Base-by-base conservation (phyloP, 2,797 vertebrate genomes). In the Numenius phaeopus region DNA sequence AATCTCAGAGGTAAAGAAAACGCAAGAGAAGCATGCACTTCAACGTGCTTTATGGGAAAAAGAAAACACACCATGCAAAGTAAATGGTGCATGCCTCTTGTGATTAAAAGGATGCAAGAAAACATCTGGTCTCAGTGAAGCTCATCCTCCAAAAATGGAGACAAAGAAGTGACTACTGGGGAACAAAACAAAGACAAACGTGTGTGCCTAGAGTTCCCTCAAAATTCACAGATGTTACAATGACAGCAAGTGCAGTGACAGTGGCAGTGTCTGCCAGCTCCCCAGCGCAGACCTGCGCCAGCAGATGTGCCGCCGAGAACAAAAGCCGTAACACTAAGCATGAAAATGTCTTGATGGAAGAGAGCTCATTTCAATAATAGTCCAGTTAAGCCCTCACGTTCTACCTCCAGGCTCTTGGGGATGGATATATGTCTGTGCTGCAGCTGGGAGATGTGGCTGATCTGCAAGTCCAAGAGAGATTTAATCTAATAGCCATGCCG, bases 1-100 rank as follows among this genome's bases (percentile, higher is more conserved):
- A 78, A 90, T 79, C 88, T 94, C 88, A 77, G 90, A 95, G 91
- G 89, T 80, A 94, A 97, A 95, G 71, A 89, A 94, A 96, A 96
- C 46, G 79, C 37, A 95, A 89, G 82, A 95, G 70, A 79, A 69
- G 46, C 52, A 67, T 14, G 14, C 23, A 88, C 29, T 27, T 62
- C 66, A 87, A 95, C 39, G 91, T 3, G 37, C 17, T 3, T 29
- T 32, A 57, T 5, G 23, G 69, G 62, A 87, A 87, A 50, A 49
- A 13, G 14, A 52, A 64, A 83, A 46, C 20, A 39, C 20, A 26
- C 83, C 88, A 92, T 32, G 83, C 57, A 90, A 92, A 96, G 67
- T 67, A 96, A 97, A 94, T 82, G 57, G 67, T 61, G 47, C 55
- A 11, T 42, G 50, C 18, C 69, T 66, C 86, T 89, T 3, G 11